Conservation (phyloP, 2,113 vertebrate genomes). For the Thinocorus orbignyianus region DNA sequence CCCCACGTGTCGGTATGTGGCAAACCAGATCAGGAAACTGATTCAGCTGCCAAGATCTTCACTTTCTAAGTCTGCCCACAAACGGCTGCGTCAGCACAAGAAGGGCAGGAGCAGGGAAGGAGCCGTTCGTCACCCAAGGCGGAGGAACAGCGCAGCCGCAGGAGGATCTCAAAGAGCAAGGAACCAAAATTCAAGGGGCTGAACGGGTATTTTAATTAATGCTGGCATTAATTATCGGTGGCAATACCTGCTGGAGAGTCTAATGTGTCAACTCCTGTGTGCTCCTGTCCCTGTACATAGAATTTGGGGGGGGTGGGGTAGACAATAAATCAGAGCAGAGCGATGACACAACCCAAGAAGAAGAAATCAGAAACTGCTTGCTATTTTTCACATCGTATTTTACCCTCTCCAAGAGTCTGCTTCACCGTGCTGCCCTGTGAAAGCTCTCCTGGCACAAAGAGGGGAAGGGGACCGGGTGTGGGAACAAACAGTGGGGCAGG, state of each 20-base stretch:
- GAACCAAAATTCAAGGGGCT: not conserved
- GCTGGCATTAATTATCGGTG: not conserved
- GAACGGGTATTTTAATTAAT: not conserved
- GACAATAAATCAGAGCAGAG: not conserved
- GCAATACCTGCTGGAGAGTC: not conserved
- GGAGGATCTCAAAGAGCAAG: not conserved
- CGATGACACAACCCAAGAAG: not conserved
- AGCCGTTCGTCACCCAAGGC: not conserved
- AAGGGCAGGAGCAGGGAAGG: not conserved
- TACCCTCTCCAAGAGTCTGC: not conserved
- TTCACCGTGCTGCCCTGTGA: not conserved
- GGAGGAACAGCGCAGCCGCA: not conserved
- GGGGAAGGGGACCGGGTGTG: not conserved
- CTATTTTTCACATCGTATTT: not conserved
- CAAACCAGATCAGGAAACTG: not conserved
- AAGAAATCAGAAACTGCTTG: not conserved
- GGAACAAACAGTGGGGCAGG: not conserved
- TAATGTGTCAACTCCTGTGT: accelerated
- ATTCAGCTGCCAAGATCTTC: not conserved
- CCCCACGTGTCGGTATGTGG: not conserved
- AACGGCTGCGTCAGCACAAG: not conserved
- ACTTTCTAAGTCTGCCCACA: not conserved
- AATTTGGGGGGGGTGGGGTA: not conserved
- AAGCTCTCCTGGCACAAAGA: not conserved
- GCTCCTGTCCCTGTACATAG: not conserved